A percentile compares a stretch with the other conserved stretches of the same genome.
Evolutionary conservation across 2,113 vertebrate genomes (phyloP).

Genomic region (Tychaedon coryphoeus): DNA sequence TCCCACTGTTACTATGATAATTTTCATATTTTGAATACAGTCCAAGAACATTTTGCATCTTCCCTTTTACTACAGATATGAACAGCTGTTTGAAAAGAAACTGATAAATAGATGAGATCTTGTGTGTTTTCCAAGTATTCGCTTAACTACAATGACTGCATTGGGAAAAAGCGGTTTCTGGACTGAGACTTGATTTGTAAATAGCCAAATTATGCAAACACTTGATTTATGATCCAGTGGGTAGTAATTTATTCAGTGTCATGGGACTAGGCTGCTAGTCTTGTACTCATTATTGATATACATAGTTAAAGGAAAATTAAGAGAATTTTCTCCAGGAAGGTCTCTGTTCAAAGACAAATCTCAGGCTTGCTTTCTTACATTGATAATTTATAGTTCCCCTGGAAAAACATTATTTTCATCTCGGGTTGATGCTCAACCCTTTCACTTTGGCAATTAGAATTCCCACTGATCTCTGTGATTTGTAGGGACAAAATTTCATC

Average conservation of each 20-base stretch:
- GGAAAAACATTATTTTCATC: background rate
- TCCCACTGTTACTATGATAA: constrained; percentile 21
- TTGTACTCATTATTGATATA: background rate
- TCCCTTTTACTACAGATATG: constrained; percentile 19
- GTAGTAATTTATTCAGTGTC: constrained; percentile 39
- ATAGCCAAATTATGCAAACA: constrained; percentile 50
- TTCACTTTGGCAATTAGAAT: background rate
- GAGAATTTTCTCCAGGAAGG: background rate
- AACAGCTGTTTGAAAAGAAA: constrained; percentile 61
- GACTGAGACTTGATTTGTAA: constrained; percentile 22
- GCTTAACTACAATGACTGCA: constrained; percentile 33
- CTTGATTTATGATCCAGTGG: constrained; percentile 48
- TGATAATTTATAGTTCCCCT: background rate
- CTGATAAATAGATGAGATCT: constrained; percentile 47
- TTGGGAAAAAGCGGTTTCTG: constrained; percentile 43
- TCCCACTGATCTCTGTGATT: background rate
- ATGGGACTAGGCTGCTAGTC: constrained; percentile 2
- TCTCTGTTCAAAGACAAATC: background rate
- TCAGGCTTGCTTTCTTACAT: background rate
- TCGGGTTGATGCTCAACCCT: background rate
- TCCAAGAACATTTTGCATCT: constrained; percentile 62
- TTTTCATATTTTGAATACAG: constrained; percentile 36
- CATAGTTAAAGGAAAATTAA: background rate
- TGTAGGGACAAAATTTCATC: background rate
- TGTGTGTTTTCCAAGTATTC: constrained; percentile 49